Evolutionary conservation across 2,113 vertebrate species (phyloP), one percentile per base, ranked within the genome.

Genomic region (Microcebus ravelobensis): DNA sequence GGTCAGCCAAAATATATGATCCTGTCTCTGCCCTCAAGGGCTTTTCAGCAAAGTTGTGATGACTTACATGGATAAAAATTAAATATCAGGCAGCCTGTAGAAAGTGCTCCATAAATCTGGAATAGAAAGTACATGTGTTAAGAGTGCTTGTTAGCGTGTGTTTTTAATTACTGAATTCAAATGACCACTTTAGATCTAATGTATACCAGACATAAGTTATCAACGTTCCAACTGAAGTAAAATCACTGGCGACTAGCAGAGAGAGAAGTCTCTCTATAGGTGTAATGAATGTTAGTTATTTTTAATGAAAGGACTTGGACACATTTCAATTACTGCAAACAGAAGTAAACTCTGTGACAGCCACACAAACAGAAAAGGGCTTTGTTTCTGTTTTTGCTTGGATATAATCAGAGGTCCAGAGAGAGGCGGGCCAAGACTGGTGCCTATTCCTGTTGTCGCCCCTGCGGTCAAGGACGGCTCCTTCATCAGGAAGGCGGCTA

Each of bases 111-210:
- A 71, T 90, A 71, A 70, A 31, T 55, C 17, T 82, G 0, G 18
- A 63, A 94, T 73, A 85, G 63, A 94, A 82, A 92, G 45, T 25
- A 77, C 79, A 70, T 70, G 4, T 82, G 57, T 45, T 87, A 91
- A 84, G 36, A 87, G 91, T 57, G 18, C 27, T 92, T 77, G 14
- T 70, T 90, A 77, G 31, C 59, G 18, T 76, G 5, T 55, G 25
- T 68, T 80, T 95, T 92, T 90, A 77, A 81, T 77, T 67, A 77
- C 29, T 89, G 61, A 70, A 81, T 89, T 71, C 50, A 94, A 91
- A 50, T 42, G 34, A 71, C 13, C 23, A 15, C 10, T 77, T 86
- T 65, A 86, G 45, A 39, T 39, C 21, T 90, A 76, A 85, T 9
- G 80, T 25, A 45, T 55, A 87, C 0, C 21, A 42, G n/a, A 92